Base-by-base conservation (phyloP, 2,888 invertebrate species). In the Sinotaia quadrata region DNA sequence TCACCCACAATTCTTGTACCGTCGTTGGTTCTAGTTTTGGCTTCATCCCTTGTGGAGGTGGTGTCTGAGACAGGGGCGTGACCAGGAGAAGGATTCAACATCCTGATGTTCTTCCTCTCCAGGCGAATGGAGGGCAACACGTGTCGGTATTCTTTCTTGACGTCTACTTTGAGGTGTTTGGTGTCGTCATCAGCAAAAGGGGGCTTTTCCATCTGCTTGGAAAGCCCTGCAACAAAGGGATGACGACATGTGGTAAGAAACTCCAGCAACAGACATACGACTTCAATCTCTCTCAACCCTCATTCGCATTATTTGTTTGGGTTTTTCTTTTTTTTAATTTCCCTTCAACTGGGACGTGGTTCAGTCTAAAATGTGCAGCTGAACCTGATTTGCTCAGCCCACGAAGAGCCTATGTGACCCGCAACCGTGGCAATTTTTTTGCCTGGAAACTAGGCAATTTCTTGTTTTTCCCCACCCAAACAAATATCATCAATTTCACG, bases 1-100 rank as follows among this genome's bases (percentile, higher is more conserved):
- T 73, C 74, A 76, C 82, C 80, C 80, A 79, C 81, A 80, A 79
- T 81, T 72, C 74, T 74, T 69, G 73, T n/a, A n/a, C n/a, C n/a
- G n/a, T 75, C 60, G 72, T 71, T 69, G 70, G 65, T 72, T 72
- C 68, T 52, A 63, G 54, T 59, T 65, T 67, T 54, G 8, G 47
- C 41, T 12, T 12, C 24, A 24, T 47, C 18, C 10, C 12, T 41
- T 24, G 57, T 10, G 44, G 66, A 44, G 18, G 34, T 52, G 15
- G 69, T 36, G 36, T 44, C 56, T 49, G 63, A 61, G 65, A 71
- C 52, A 61, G 60, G 49, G 63, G 63, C 59, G 68, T 62, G 65
- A 57, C 41, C 67, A 36, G 67, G 54, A 4, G 78, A 73, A 56
- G 76, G 75, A 67, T 74, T 73, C 62, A 72, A 75, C 81, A 84